Percentiles rank a stretch among this genome's conserved stretches.
Evolutionary conservation across 37 sponge, comb jelly and placozoan genomes (phyloP).

Genomic region (Theonella swinhoei): DNA sequence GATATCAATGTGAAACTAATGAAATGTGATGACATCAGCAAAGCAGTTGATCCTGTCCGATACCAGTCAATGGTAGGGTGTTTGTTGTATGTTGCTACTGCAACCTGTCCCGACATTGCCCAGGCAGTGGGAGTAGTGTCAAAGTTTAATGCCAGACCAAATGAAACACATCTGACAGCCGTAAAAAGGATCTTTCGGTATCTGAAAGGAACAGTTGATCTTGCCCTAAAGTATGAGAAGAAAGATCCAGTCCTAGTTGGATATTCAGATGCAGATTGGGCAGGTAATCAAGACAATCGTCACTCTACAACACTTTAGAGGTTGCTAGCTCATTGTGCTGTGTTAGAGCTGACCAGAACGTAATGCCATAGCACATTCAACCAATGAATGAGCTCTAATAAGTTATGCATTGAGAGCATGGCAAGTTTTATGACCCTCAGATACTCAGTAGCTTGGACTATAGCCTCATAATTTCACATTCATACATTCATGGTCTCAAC

Average conservation of each 20-base stretch:
- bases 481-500: too few species aligned
- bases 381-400: too few species aligned
- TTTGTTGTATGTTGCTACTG: constrained; percentile 22
- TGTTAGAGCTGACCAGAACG: too few species aligned
- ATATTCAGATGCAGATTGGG: too few species aligned
- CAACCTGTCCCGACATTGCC: constrained; percentile 58
- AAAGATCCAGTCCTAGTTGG: constrained; percentile 24
- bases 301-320: constrained; percentile 59
- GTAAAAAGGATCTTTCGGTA: constrained; percentile 51
- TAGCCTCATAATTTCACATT: too few species aligned
- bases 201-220: constrained; percentile 39
- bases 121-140: too few species aligned
- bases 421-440: too few species aligned
- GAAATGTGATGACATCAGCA: constrained; percentile 60
- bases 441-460: too few species aligned
- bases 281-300: constrained; percentile 41
- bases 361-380: too few species aligned
- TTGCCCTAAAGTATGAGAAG: constrained; percentile 18
- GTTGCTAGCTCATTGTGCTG: too few species aligned
- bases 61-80: constrained; percentile 72
- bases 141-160: constrained; percentile 38
- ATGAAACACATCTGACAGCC: constrained; percentile 50
- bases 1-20: constrained; percentile 35
- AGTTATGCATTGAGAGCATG: too few species aligned
- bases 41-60: constrained; percentile 18